Percentiles rank a stretch among this genome's conserved stretches.
Conservation (phyloP, 1,140 invertebrate genomes). For the Aricia agestis region DNA sequence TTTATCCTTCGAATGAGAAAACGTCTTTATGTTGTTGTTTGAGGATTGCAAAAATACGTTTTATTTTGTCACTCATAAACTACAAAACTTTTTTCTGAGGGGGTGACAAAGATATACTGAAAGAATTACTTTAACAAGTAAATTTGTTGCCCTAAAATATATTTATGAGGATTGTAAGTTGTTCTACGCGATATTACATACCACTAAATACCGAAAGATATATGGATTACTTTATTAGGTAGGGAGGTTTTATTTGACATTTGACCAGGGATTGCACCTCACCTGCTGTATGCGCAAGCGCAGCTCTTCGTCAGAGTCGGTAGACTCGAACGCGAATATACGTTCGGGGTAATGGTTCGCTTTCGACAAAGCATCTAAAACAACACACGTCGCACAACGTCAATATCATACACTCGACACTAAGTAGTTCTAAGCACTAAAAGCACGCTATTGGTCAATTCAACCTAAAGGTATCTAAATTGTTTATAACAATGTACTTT, state of each 20-base stretch:
- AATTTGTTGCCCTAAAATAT: no score
- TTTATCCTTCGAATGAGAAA: conserved; percentile 48
- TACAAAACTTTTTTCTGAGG: no score
- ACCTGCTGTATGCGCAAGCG: conserved; percentile 71
- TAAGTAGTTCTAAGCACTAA: conserved; percentile 24
- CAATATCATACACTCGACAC: conserved; percentile 53
- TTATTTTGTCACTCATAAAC: no score
- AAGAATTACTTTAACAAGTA: no score
- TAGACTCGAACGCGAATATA: conserved; percentile 67
- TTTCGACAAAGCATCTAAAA: conserved; percentile 76
- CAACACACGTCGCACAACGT: conserved; percentile 68
- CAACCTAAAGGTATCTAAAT: neutral
- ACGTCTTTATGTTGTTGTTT: neutral
- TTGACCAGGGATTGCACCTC: conserved; percentile 25
- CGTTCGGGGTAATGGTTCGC: conserved; percentile 69
- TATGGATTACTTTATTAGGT: no score
- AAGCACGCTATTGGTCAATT: conserved; percentile 15
- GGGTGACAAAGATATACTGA: no score
- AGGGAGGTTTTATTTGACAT: neutral
- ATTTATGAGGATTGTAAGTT: no score
- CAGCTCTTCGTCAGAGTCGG: conserved; percentile 68
- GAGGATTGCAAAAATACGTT: no score
- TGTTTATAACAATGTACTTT: conserved; percentile 2
- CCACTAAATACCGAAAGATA: no score
- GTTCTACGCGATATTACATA: no score